Percentiles rank a stretch among this genome's conserved stretches.
These are phyloP conservation scores for Galaxias olidus DNA, from an alignment of 2,797 vertebrate species.

Conservation along the genomic window DNA sequence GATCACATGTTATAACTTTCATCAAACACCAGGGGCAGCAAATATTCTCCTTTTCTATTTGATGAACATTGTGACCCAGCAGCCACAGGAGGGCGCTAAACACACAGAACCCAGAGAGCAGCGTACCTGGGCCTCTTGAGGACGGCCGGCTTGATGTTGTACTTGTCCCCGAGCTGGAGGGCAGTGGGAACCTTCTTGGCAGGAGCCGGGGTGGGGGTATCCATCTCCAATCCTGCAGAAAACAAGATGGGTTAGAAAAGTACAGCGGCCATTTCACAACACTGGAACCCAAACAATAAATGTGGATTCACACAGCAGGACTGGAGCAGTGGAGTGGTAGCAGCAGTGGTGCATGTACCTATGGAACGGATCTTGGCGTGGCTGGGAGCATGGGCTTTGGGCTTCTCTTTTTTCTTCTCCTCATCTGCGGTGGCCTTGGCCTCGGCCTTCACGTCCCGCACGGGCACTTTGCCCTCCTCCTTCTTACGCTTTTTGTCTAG, in stretches of 20 bases:
- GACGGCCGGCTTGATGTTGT: conserved; percentile 89
- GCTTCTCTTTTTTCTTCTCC: conserved; percentile 90
- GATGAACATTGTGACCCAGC: background rate
- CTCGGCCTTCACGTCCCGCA: conserved; percentile 76
- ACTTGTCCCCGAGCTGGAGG: conserved; percentile 85
- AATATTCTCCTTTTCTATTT: background rate
- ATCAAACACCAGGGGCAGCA: conserved; percentile 9
- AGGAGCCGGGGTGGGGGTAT: conserved; percentile 77
- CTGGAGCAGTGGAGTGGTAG: background rate
- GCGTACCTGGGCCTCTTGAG: conserved; percentile 88
- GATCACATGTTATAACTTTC: background rate
- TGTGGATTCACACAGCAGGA: background rate
- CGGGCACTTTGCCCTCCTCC: conserved; percentile 80
- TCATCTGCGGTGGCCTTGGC: conserved; percentile 72
- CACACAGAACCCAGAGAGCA: background rate
- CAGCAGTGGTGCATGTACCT: conserved; percentile 67
- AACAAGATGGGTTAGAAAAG: no score
- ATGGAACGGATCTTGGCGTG: conserved; percentile 94
- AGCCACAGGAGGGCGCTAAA: background rate
- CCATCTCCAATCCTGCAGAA: conserved; percentile 85
- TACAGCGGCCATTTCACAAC: no score
- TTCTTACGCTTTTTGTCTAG: conserved; percentile 88
- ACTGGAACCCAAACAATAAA: no score
- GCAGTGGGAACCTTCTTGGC: conserved; percentile 79
- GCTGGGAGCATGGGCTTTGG: conserved; percentile 91